Evolutionary conservation across 2,797 vertebrate genomes (phyloP).

Genomic region (Perodicticus potto): DNA sequence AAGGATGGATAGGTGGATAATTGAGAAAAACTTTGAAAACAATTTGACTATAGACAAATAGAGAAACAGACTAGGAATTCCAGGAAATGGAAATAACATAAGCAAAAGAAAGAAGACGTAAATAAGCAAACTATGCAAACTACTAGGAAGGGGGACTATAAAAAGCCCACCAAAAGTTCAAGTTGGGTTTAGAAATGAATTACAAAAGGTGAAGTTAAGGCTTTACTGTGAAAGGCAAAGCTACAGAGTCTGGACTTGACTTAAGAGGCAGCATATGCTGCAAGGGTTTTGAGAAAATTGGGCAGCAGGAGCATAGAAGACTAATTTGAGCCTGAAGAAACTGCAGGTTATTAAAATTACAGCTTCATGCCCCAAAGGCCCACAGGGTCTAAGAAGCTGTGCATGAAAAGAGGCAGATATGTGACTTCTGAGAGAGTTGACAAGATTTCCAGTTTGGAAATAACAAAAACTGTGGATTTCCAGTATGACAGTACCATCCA

Average conservation of each 20-base stretch:
- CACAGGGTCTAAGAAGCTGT: not conserved
- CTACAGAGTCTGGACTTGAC: not conserved
- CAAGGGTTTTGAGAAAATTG: not conserved
- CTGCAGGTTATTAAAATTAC: not conserved
- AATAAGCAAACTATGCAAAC: constrained; percentile 5
- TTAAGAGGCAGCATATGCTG: not conserved
- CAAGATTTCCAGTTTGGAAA: not conserved
- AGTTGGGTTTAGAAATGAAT: not conserved
- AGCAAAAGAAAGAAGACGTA: not conserved
- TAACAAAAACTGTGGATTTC: not conserved
- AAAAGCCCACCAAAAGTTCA: not conserved
- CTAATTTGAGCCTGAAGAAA: not conserved
- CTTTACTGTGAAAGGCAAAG: not conserved
- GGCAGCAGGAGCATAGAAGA: not conserved
- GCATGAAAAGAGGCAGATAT: too few species aligned
- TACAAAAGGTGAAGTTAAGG: not conserved
- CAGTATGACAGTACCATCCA: not conserved
- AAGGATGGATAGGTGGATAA: not conserved
- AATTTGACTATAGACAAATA: not conserved
- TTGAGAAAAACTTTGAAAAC: constrained; percentile 4
- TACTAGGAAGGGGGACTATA: not conserved
- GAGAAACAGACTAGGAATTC: not conserved
- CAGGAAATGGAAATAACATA: not conserved
- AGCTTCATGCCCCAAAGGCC: not conserved
- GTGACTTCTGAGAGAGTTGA: not conserved